Evolutionary conservation across 2,888 invertebrate genomes (phyloP).

Genomic region (Kuschelorhynchus macadamiae): DNA sequence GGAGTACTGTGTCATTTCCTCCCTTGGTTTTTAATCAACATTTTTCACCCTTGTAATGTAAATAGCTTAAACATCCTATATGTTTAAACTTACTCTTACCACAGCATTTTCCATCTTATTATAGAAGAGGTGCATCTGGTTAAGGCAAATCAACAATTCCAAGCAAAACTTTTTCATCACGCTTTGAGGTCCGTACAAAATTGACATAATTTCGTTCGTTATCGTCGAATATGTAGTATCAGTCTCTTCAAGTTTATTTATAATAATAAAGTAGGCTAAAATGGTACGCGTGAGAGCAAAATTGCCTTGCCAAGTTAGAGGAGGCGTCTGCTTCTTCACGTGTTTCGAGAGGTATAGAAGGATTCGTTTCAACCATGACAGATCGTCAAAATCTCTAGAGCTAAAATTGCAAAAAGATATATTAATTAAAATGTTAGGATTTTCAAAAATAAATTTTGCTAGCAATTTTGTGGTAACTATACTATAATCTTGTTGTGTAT

Average conservation of each 20-base stretch:
- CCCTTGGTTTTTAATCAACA: too few species aligned
- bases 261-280: conserved; percentile 56
- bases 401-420: too few species aligned
- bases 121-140: conserved; percentile 49
- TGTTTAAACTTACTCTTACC: conserved; percentile 26
- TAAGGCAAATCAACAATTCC: conserved; percentile 57
- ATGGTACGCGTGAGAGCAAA: conserved; percentile 52
- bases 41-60: too few species aligned
- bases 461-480: too few species aligned
- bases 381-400: conserved; percentile 50
- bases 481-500: too few species aligned
- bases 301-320: conserved; percentile 50
- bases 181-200: conserved; percentile 53
- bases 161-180: conserved; percentile 57
- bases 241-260: conserved; percentile 58
- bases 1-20: too few species aligned
- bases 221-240: conserved; percentile 55
- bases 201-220: conserved; percentile 55
- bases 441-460: too few species aligned
- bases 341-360: conserved; percentile 50
- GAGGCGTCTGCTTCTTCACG: conserved; percentile 37
- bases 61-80: too few species aligned
- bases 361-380: conserved; percentile 53
- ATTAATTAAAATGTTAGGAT: too few species aligned
- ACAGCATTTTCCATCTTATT: conserved; percentile 31